These are phyloP conservation scores for Vulpes ferrilata DNA, from an alignment of 2,113 vertebrate genomes.

Conservation along the genomic window DNA sequence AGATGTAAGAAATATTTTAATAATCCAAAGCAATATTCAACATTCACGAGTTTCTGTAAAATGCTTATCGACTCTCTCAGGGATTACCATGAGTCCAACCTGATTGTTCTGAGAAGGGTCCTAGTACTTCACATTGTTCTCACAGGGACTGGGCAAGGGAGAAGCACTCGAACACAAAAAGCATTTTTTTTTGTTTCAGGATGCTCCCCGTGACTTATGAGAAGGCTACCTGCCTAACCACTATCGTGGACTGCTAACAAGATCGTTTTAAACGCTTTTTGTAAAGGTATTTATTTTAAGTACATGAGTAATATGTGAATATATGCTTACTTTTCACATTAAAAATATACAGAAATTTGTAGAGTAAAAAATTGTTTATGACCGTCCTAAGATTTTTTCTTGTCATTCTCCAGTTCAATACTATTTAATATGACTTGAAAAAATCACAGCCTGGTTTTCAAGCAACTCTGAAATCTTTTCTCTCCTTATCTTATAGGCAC, in stretches of 20 bases:
- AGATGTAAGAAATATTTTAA: slow-evolving; percentile 68
- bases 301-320: neutral
- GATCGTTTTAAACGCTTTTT: neutral
- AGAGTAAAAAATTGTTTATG: neutral
- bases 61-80: neutral
- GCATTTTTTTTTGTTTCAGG: too few relatives aligned
- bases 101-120: neutral
- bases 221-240: neutral
- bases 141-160: accelerated
- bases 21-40: slow-evolving; percentile 50
- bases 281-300: neutral
- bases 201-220: too few relatives aligned
- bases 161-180: too few relatives aligned
- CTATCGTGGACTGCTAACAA: neutral
- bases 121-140: neutral
- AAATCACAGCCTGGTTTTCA: neutral
- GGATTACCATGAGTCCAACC: neutral
- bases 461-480: neutral
- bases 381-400: neutral
- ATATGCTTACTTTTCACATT: neutral
- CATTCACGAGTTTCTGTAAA: slow-evolving; percentile 1
- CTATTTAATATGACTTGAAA: neutral
- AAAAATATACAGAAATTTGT: neutral
- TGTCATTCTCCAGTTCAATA: neutral
- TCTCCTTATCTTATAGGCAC: neutral